phyloP scores from a whole-genome alignment of 2,888 invertebrate genomes.

The Sialis fuliginosa region DNA sequence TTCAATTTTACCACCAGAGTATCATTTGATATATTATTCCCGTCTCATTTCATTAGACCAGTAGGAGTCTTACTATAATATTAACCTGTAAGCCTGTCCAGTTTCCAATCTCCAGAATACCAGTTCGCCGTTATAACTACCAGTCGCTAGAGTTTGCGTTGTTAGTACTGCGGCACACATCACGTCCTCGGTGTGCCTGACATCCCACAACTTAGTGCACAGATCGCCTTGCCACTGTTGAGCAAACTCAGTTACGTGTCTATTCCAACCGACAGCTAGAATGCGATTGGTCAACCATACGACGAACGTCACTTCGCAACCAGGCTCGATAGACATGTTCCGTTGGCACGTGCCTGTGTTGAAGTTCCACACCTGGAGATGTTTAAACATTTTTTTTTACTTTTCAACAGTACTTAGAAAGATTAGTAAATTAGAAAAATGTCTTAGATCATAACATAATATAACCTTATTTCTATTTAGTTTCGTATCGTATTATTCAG shows the following conservation, averaged over 20 bases:
- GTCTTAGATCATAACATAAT: too few species aligned
- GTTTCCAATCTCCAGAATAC: slow-evolving; percentile 70
- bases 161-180: slow-evolving; percentile 45
- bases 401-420: background rate
- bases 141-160: slow-evolving; percentile 55
- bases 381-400: too few species aligned
- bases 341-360: slow-evolving; percentile 58
- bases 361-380: slow-evolving; percentile 57
- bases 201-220: slow-evolving; percentile 49
- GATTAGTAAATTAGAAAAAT: background rate
- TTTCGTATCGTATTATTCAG: too few species aligned
- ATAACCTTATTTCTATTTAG: too few species aligned
- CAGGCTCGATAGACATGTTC: slow-evolving; percentile 42
- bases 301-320: slow-evolving; percentile 37
- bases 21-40: too few species aligned
- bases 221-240: slow-evolving; percentile 33
- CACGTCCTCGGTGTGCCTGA: slow-evolving; percentile 57
- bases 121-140: slow-evolving; percentile 61
- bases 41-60: too few species aligned
- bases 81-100: slow-evolving; percentile 47
- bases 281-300: slow-evolving; percentile 42
- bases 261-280: slow-evolving; percentile 64
- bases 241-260: slow-evolving; percentile 48
- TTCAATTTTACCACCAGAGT: too few species aligned
- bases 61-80: too few species aligned